Base-by-base conservation (phyloP, 2,113 vertebrate genomes). In the Lepisosteus osseus region DNA sequence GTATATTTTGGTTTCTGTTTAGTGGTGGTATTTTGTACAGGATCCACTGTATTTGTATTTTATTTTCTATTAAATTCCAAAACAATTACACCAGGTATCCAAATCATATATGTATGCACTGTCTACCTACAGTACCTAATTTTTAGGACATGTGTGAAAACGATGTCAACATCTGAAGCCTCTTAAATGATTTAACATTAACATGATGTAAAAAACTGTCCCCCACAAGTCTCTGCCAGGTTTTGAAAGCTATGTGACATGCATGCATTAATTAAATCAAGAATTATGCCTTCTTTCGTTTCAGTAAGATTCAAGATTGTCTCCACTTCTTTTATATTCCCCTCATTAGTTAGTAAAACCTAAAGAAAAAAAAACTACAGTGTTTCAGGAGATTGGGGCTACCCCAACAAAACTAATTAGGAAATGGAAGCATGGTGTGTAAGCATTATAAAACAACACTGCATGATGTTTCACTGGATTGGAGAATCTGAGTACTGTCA, bases 31-130 rank as follows among this genome's bases (percentile, higher is more conserved):
- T 57, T 67, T 54, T 56, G 62, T 70, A 74, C 72, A 56, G 41
- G 73, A 78, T 65, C 79, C 74, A 73, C 76, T 73, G 76, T 74
- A 80, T 45, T 55, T 55, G 73, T 80, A 45, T 80, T 80, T 72
- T 80, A 80, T 72, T 65, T 75, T 67, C 67, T 75, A 67, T 77
- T 73, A 41, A 43, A 73, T 77, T 76, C 59, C 42, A 70, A 72
- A 74, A 59, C 29, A 29, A 29, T 29, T 29, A 29, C 29, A 29
- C 29, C 29, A 29, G 29, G 29, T 29, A 29, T 29, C 29, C 29
- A 29, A 29, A 29, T 29, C 29, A 29, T 29, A 29, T 29, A 29
- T 29, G 29, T 29, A 29, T 29, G 29, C 29, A 29, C 29, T 29
- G 29, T 29, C 29, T 29, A 29, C 29, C 29, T 29, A 29, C 29